Percentiles rank a stretch among this genome's conserved stretches.
Evolutionary conservation across 2,888 invertebrate genomes (phyloP).

Genomic region (Acleris sparsana): DNA sequence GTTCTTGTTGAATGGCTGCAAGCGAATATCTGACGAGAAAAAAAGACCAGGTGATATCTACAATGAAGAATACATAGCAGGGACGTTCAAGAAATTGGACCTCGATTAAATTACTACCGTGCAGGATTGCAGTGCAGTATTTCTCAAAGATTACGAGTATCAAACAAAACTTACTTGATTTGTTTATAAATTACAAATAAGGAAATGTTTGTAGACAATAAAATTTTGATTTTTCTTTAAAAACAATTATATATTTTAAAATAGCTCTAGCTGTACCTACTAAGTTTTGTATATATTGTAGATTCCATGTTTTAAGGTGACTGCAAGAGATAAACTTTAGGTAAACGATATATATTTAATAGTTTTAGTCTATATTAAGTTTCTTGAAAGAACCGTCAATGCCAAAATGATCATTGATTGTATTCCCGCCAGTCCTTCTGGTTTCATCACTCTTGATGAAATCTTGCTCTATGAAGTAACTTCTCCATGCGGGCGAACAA

Average conservation of each 20-base stretch:
- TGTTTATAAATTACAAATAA: too few species aligned
- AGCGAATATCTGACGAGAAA: slow-evolving; percentile 64
- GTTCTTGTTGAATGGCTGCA: slow-evolving; percentile 55
- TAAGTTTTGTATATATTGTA: neutral
- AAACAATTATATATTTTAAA: too few species aligned
- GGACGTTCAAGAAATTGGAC: slow-evolving; percentile 69
- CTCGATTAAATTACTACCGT: slow-evolving; percentile 54
- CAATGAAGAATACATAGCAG: slow-evolving; percentile 63
- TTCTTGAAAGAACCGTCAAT: slow-evolving; percentile 50
- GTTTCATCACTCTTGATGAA: slow-evolving; percentile 45
- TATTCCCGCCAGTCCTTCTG: slow-evolving; percentile 39
- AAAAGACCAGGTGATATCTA: slow-evolving; percentile 55
- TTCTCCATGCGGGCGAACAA: slow-evolving; percentile 34
- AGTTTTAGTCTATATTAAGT: slow-evolving; percentile 45
- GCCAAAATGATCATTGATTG: slow-evolving; percentile 42
- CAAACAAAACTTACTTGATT: too few species aligned
- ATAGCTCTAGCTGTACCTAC: too few species aligned
- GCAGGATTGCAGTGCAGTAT: too few species aligned
- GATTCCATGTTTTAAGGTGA: too few species aligned
- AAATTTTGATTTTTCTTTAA: too few species aligned
- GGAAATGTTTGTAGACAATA: too few species aligned
- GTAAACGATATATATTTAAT: neutral
- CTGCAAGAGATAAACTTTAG: neutral
- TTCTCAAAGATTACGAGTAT: too few species aligned
- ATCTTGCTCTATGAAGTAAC: slow-evolving; percentile 45